Evolutionary conservation across 2,888 invertebrate species (phyloP).

Genomic region (Noctua comes): DNA sequence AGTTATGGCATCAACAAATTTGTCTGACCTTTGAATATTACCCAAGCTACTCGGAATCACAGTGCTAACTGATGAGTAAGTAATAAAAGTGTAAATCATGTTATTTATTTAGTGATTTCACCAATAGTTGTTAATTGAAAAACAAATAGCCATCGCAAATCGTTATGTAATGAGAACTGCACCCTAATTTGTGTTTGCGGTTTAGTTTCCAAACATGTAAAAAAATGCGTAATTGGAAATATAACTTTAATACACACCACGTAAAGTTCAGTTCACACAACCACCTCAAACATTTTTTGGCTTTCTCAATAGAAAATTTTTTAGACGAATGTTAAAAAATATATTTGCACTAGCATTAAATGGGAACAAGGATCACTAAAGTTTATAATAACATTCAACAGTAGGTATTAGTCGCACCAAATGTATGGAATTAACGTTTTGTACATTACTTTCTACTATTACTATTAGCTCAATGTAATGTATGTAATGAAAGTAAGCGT

Average conservation of each 20-base stretch:
- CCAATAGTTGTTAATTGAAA: background rate
- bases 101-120: background rate
- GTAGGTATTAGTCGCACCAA: background rate
- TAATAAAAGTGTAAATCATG: background rate
- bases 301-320: background rate
- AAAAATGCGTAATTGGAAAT: background rate
- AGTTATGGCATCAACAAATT: slow-evolving; percentile 1
- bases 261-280: background rate
- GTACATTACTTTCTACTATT: background rate
- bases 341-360: background rate
- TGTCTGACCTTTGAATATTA: slow-evolving; percentile 23
- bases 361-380: background rate
- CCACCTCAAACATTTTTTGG: background rate
- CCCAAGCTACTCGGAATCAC: background rate
- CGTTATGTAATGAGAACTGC: background rate
- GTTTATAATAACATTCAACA: background rate
- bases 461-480: background rate
- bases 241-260: background rate
- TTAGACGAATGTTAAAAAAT: too few species aligned
- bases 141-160: background rate
- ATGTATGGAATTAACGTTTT: background rate
- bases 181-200: background rate
- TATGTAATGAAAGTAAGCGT: background rate
- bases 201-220: background rate
- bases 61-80: background rate